Evolutionary conservation across 1,140 invertebrate genomes (phyloP).

Genomic region (Philaenus spumarius): DNA sequence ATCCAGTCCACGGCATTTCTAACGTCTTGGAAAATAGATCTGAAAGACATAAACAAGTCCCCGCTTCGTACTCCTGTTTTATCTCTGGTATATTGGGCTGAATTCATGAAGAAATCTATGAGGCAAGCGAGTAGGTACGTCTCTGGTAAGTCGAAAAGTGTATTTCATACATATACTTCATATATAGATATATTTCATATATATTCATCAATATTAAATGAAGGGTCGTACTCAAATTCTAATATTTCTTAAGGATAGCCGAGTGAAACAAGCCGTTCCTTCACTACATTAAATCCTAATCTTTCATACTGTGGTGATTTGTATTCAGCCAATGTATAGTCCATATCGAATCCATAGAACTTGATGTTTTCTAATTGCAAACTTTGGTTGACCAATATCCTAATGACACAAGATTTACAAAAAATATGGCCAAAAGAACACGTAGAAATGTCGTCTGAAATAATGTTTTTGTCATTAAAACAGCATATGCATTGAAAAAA

Average conservation of each 20-base stretch:
- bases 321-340: constrained; percentile 97
- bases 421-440: too few species aligned
- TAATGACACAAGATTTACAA: too few species aligned
- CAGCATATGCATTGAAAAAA: too few species aligned
- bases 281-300: constrained; percentile 88
- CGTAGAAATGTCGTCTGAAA: too few species aligned
- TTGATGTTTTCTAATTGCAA: constrained; percentile 98
- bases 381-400: constrained; percentile 97
- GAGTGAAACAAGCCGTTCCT: constrained; percentile 80
- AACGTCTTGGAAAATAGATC: constrained; percentile 97
- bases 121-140: constrained; percentile 93
- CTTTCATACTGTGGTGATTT: constrained; percentile 94
- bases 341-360: constrained; percentile 99
- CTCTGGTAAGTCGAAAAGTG: constrained; percentile 95
- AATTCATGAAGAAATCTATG: constrained; percentile 92
- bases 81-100: constrained; percentile 67
- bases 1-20: constrained; percentile 89
- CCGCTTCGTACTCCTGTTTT: constrained; percentile 86
- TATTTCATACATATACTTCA: constrained; percentile 95
- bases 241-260: constrained; percentile 93
- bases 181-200: too few species aligned
- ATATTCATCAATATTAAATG: constrained; percentile 92
- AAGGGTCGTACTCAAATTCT: constrained; percentile 94
- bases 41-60: constrained; percentile 96
- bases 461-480: too few species aligned